Evolutionary conservation across 2,888 invertebrate species (phyloP).

Genomic region (Caenorhabditis sulstoni): DNA sequence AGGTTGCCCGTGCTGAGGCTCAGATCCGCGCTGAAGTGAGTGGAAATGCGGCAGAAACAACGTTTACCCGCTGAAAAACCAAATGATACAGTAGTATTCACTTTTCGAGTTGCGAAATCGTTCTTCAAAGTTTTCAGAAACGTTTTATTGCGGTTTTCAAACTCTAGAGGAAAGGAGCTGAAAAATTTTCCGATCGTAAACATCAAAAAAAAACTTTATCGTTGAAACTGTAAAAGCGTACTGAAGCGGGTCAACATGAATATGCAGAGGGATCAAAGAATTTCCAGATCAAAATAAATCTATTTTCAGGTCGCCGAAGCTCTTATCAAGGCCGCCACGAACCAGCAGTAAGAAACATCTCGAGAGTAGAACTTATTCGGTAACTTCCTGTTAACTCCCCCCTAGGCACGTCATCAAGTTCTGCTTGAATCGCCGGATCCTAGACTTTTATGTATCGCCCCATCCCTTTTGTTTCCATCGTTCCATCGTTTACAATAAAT

Average conservation of each 20-base stretch:
- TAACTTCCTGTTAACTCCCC: constrained; percentile 31
- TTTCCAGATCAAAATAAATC: not conserved
- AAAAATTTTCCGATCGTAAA: too few species aligned
- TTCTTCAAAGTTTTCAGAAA: not conserved
- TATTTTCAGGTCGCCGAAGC: constrained; percentile 74
- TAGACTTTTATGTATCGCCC: constrained; percentile 42
- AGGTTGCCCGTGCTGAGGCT: constrained; percentile 77
- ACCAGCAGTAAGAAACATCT: constrained; percentile 53
- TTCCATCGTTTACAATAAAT: constrained; percentile 51
- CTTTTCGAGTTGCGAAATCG: constrained; percentile 6
- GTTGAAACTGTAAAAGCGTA: not conserved
- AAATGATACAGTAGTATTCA: too few species aligned
- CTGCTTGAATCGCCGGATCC: constrained; percentile 17
- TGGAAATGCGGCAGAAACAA: not conserved
- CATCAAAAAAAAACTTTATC: not conserved
- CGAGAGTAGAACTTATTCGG: constrained; percentile 31
- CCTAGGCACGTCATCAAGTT: constrained; percentile 32
- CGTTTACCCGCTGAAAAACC: too few species aligned
- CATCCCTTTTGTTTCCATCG: constrained; percentile 31
- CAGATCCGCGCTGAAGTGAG: constrained; percentile 75
- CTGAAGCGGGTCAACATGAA: not conserved
- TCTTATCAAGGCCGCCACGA: constrained; percentile 73
- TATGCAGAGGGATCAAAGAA: not conserved
- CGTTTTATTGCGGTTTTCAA: too few species aligned
- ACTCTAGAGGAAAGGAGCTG: too few species aligned